Evolutionary conservation across 2,797 vertebrate genomes (phyloP), one percentile per base, ranked within the genome.

Genomic region (Aphelocoma californica): DNA sequence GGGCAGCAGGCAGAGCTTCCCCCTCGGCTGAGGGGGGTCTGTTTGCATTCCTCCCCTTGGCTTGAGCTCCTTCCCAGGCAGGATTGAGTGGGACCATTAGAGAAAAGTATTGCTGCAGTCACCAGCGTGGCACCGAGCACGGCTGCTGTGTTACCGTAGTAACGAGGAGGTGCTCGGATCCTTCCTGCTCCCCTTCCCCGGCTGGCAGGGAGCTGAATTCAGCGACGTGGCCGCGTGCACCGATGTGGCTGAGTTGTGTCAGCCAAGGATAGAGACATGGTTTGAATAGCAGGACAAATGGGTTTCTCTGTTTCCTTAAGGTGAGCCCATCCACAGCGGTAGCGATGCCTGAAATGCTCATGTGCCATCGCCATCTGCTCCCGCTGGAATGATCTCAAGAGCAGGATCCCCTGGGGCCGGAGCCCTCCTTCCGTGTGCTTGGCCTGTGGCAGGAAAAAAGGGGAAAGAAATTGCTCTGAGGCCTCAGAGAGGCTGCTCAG

Each of bases 231-330:
- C 58, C 9, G 10, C 10, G 4, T 64, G 2, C 12, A 6, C 47
- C 3, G 0, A 7, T 1, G 67, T 34, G 64, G 44, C 73, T 66
- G 86, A 6, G 85, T 2, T 42, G 79, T 78, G 86, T 74, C 93
- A 94, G 81, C 83, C 15, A 1, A 62, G 74, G 50, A 21, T 0
- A 51, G 4, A 67, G 86, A 92, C 93, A 80, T 1, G 61, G 57
- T 82, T 94, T 71, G 86, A 57, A 47, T 9, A 65, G 81, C 9
- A 91, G 86, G 79, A 91, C 94, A 96, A 95, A 97, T 89, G 92
- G 66, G 69, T 67, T 88, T 64, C 86, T 70, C 78, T 93, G 93
- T 88, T 95, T 58, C 44, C 90, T 56, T 75, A 38, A 94, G 92
- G 96, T 87, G 64, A 96, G 94, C 89, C 74, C 84, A 87, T 85